phyloP scores from a whole-genome alignment of 2,113 vertebrate species.

The Speoplatyrhinus poulsoni region DNA sequence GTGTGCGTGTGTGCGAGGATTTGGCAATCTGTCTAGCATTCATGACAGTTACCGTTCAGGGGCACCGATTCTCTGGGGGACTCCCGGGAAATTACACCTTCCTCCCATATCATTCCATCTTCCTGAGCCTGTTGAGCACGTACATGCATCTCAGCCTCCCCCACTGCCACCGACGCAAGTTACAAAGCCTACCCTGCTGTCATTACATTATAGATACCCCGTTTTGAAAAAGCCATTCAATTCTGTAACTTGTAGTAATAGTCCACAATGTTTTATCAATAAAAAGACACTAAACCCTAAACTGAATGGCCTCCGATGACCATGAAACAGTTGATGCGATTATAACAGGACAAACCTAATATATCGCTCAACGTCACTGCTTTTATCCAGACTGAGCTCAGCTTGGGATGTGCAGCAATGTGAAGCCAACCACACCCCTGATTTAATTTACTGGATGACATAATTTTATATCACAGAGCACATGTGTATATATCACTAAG shows the following conservation, averaged over 20 bases:
- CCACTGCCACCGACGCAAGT: constrained; percentile 52
- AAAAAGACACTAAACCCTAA: constrained; percentile 49
- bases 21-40: constrained; percentile 34
- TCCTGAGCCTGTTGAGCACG: constrained; percentile 55
- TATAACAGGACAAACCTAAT: constrained; percentile 55
- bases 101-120: constrained; percentile 66
- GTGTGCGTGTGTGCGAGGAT: constrained; percentile 12
- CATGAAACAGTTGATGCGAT: constrained; percentile 64
- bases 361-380: constrained; percentile 39
- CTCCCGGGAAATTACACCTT: constrained; percentile 65
- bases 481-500: constrained; percentile 9
- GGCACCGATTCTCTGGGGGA: constrained; percentile 58
- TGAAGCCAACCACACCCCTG: constrained; percentile 16
- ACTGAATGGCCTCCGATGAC: constrained; percentile 54
- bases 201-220: constrained; percentile 56
- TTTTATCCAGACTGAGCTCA: constrained; percentile 39
- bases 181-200: constrained; percentile 36
- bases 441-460: constrained; percentile 48
- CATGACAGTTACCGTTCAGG: constrained; percentile 49
- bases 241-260: constrained; percentile 61
- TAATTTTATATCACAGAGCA: constrained; percentile 32
- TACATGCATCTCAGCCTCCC: constrained; percentile 29
- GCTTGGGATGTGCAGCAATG: constrained; percentile 18
- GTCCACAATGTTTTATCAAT: constrained; percentile 54
- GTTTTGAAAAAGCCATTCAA: constrained; percentile 64